Base-by-base conservation (phyloP, 2,113 vertebrate species). In the Chitala chitala region DNA sequence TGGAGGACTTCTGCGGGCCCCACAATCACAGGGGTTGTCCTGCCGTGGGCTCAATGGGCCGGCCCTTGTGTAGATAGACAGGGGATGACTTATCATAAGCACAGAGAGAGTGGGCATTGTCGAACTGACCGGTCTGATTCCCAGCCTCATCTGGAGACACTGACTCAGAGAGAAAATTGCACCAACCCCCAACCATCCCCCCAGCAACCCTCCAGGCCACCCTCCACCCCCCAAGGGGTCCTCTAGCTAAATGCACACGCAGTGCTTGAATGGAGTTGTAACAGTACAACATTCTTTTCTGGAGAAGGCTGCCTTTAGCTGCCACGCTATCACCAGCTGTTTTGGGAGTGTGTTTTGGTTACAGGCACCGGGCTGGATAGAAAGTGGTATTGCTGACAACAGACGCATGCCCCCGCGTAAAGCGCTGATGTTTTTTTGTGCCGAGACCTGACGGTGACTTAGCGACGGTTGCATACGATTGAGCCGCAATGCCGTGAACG, bases 71-170 rank as follows among this genome's bases (percentile, higher is more conserved):
- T 75, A 81, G 86, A 87, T 79, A 90, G 89, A 90, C 91, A 90
- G 87, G 90, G 88, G 89, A 87, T 82, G 85, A 86, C 89, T 92
- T 93, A 94, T 93, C 91, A 77, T 76, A 26, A 56, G 72, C 48
- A 50, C 61, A 36, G 87, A 86, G 87, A 86, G 87, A 85, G 86
- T 85, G 86, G 42, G 66, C 72, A 44, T 74, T 69, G 20, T 80
- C 44, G 83, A 42, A 78, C 88, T 84, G 86, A 90, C 87, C 91
- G 85, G 82, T 87, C 81, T 92, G 91, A 92, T 87, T 90, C 86
- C 76, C 83, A 77, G 85, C 91, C 90, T 92, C 92, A 90, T 92
- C 92, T 86, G 31, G 85, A 86, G 88, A 78, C 82, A 82, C 89
- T 93, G 91, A 92, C 82, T 93, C 91, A 89, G 82, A 85, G 83